Conservation (phyloP, 2,888 invertebrate species). For the Aspidapion aeneum region DNA sequence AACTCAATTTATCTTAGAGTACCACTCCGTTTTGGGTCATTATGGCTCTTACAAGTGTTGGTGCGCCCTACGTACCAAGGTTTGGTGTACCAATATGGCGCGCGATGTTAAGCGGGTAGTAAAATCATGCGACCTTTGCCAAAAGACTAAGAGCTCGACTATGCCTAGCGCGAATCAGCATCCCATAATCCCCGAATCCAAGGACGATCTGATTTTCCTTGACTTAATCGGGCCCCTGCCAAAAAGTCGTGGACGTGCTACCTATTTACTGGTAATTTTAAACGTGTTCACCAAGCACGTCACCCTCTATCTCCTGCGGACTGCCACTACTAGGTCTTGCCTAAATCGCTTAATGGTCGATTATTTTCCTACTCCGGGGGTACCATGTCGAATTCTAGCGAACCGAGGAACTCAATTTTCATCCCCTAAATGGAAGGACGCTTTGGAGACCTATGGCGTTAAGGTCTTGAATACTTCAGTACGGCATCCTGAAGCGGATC, state of each 20-base stretch:
- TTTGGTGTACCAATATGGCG: not conserved
- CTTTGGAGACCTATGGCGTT: slow-evolving; percentile 1
- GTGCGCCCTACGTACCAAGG: not conserved
- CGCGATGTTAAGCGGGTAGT: not conserved
- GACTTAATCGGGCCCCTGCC: not conserved
- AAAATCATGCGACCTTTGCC: not conserved
- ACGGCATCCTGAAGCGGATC: slow-evolving; percentile 16
- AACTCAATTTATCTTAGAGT: not conserved
- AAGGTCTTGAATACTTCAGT: slow-evolving; percentile 8
- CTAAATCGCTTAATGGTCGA: not conserved
- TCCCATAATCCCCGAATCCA: not conserved
- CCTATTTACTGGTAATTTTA: not conserved
- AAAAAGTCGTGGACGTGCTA: not conserved
- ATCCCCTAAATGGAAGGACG: slow-evolving; percentile 6
- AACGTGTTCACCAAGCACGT: slow-evolving; percentile 6
- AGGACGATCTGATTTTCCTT: not conserved
- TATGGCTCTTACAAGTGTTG: slow-evolving; percentile 1
- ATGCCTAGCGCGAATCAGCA: not conserved
- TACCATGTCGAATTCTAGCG: not conserved
- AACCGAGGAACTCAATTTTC: slow-evolving; percentile 16
- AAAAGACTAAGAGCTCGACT: not conserved
- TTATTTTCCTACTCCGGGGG: slow-evolving; percentile 1
- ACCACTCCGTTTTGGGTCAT: not conserved
- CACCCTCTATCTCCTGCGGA: not conserved
- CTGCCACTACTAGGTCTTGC: not conserved